phyloP scores from a whole-genome alignment of 2,113 vertebrate genomes.

The Actinemys pallida region DNA sequence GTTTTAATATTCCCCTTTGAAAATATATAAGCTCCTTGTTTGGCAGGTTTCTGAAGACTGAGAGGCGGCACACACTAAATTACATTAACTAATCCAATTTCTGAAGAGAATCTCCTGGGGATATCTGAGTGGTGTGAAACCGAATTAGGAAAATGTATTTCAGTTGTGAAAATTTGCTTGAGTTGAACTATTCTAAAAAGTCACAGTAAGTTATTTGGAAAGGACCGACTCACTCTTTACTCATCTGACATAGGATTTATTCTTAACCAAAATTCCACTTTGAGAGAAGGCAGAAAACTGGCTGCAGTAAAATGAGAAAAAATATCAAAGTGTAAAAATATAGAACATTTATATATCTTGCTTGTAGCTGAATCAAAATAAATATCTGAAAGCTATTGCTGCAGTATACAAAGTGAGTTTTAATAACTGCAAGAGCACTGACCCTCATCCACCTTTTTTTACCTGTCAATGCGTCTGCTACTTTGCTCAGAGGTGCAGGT shows the following conservation, averaged over 20 bases:
- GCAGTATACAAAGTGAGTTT: not conserved
- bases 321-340: not conserved
- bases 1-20: not conserved
- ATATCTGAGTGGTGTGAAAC: not conserved
- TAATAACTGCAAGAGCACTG: not conserved
- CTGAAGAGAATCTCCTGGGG: not conserved
- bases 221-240: slow-evolving; percentile 3
- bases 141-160: not conserved
- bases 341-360: not conserved
- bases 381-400: not conserved
- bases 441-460: not conserved
- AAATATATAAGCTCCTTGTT: not conserved
- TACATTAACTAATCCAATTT: not conserved
- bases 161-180: not conserved
- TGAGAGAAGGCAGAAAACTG: not conserved
- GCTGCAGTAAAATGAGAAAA: not conserved
- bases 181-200: slow-evolving; percentile 22
- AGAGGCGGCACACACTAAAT: not conserved
- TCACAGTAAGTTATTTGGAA: slow-evolving; percentile 41
- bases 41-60: not conserved
- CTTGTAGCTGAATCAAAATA: not conserved
- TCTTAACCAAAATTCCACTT: not conserved
- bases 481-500: not conserved
- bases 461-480: not conserved
- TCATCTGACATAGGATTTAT: slow-evolving; percentile 34